These are phyloP conservation scores for Hedychridium roseum DNA, from an alignment of 2,888 invertebrate species.

Conservation along the genomic window DNA sequence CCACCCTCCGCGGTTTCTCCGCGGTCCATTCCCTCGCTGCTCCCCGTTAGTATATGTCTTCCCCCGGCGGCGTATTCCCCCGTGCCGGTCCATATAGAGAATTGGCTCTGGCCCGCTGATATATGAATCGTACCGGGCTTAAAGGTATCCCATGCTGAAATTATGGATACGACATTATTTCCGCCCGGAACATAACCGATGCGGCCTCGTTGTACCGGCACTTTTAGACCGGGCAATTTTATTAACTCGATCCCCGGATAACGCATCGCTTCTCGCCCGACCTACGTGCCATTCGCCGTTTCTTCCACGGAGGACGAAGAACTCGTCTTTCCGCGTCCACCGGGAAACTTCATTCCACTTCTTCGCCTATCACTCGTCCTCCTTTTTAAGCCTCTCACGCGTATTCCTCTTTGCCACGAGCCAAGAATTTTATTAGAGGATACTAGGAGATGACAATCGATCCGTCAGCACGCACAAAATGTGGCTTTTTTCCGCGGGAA, in stretches of 20 bases:
- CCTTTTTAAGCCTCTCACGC: too few species aligned
- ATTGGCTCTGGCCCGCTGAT: constrained; percentile 25
- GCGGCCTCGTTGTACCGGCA: not conserved
- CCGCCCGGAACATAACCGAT: constrained; percentile 14
- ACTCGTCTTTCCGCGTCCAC: too few species aligned
- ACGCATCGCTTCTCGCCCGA: too few species aligned
- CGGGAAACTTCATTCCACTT: too few species aligned
- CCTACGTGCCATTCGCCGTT: too few species aligned
- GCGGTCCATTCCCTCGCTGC: not conserved
- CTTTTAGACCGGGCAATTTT: constrained; percentile 14
- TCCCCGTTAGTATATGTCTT: constrained; percentile 13
- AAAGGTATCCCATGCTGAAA: constrained; percentile 24
- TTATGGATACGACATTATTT: constrained; percentile 31
- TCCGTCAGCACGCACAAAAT: too few species aligned
- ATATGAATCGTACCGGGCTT: constrained; percentile 29
- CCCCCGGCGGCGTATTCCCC: constrained; percentile 7
- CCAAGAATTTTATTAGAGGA: too few species aligned
- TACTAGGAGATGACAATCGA: too few species aligned
- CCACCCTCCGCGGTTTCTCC: not conserved
- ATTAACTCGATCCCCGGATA: constrained; percentile 19
- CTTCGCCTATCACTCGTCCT: too few species aligned
- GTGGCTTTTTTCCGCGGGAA: too few species aligned
- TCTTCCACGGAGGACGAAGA: too few species aligned
- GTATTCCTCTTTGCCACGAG: too few species aligned
- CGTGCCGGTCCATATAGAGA: constrained; percentile 27